Evolutionary conservation across 2,113 vertebrate species (phyloP), one percentile per base, ranked within the genome.

Genomic region (Aramus guarauna): DNA sequence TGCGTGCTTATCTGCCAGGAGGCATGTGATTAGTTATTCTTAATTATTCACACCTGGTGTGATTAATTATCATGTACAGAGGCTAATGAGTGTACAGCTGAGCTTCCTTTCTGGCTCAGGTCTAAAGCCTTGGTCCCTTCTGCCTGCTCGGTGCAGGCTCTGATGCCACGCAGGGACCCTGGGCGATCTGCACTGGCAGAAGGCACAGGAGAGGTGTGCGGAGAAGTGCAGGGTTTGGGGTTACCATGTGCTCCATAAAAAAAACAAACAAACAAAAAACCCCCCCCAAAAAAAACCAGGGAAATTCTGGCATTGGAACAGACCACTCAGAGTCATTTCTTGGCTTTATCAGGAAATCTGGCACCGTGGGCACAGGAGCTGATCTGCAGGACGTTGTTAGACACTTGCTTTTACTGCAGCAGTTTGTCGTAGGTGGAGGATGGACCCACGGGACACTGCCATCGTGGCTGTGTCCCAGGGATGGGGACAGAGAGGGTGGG

Each of bases 281-380:
- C n/a, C n/a, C n/a, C n/a, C n/a, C n/a, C n/a, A 56, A 26, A 2
- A 41, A 41, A 41, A 11, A 11, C 5, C 10, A 12, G 0, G 15
- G 8, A n/a, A 32, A 6, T 58, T 76, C 24, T 79, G 67, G 12
- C 8, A 11, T 9, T 56, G 45, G 58, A 59, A 50, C 18, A 29
- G 34, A 30, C 48, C 1, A 0, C 12, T 59, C 0, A 0, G 47
- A 71, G 43, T 6, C 12, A 9, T 59, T 87, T 59, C 43, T 88
- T 75, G 32, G 60, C 18, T 56, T 34, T 64, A 4, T 29, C 16
- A 17, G 76, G 72, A 34, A 30, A 48, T 47, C 23, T 56, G 81
- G 41, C n/a, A 36, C 39, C 43, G 48, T 45, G 72, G 48, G 59
- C 2, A 1, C 15, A 41, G 66, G 32, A 72, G 55, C 56, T 77